Evolutionary conservation across 92 coral and sea anemone species (phyloP), one percentile per base, ranked within the genome.

Genomic region (Zoanthus gigantus): DNA sequence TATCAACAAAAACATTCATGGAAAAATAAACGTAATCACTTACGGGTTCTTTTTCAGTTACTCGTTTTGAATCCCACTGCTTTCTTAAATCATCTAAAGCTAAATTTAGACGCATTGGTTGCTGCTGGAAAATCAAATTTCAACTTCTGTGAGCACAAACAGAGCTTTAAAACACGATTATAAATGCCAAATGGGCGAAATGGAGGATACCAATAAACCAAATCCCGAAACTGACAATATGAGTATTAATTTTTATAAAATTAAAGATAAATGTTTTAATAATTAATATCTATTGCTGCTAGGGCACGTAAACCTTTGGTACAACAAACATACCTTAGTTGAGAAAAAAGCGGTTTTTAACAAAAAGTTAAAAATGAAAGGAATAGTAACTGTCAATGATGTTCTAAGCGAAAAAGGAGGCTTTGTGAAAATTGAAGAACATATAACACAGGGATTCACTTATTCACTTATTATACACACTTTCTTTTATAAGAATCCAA

Each of bases 401-500:
- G n/a, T 76, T 42, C 52, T 76, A 76, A 76, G 65, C 44, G 23
- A 53, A 46, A 53, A 76, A 48, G 80, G 80, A 53, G 80, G 44
- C 11, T 52, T 76, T 28, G 80, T 29, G 29, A 76, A 76, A 76
- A 52, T 53, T 18, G 56, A 76, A 46, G 44, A 76, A 54, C 71
- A 16, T 65, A 23, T 17, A n/a, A 65, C 71, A 65, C 71, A 65
- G 71, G 71, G 74, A 69, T 29, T 69, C 46, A 69, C 74, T 69
- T 69, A 69, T 23, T 23, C 23, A 23, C 23, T 23, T 23, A 31
- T 28, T 75, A 47, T 50, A 75, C 48, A n/a, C 2, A 44, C n/a
- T 58, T 13, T 10, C 79, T 44, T 31, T 31, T 60, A 74, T 46
- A 10, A 74, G 23, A 23, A 23, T 23, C 23, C 23, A 23, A 23